Conservation (phyloP, 2,797 vertebrate species). For the Argyrosomus regius region DNA sequence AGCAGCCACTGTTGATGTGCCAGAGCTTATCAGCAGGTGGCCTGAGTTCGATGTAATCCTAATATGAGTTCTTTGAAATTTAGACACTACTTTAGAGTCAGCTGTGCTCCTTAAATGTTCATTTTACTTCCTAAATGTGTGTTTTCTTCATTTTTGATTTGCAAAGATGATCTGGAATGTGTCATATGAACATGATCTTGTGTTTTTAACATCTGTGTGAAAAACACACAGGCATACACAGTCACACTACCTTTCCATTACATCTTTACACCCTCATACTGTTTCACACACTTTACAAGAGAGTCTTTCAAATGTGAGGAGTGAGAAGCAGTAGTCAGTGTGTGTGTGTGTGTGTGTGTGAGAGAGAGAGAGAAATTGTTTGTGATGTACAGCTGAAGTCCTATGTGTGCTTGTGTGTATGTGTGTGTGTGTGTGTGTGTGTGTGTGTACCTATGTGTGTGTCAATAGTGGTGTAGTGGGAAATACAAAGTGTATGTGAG, state of each 20-base stretch:
- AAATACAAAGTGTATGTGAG: slow-evolving; percentile 85
- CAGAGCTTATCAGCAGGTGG: background rate
- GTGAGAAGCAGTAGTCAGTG: slow-evolving; percentile 7
- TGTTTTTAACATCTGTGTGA: slow-evolving; percentile 60
- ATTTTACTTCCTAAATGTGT: background rate
- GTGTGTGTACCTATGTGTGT: slow-evolving; percentile 35
- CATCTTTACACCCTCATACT: slow-evolving; percentile 68
- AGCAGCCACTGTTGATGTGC: background rate
- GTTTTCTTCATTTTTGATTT: slow-evolving; percentile 45
- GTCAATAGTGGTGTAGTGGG: slow-evolving; percentile 81
- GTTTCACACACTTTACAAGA: slow-evolving; percentile 69
- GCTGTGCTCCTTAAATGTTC: background rate
- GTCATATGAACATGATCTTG: slow-evolving; percentile 67
- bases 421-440: slow-evolving; percentile 32
- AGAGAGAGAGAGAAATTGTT: background rate
- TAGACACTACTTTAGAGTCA: background rate
- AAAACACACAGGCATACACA: slow-evolving; percentile 45
- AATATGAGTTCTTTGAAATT: background rate
- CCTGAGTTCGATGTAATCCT: background rate
- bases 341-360: slow-evolving; percentile 21
- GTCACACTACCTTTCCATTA: slow-evolving; percentile 51
- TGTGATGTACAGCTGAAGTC: background rate
- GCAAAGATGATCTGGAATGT: slow-evolving; percentile 64
- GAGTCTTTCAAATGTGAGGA: slow-evolving; percentile 65
- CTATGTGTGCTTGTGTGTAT: slow-evolving; percentile 25